These are phyloP conservation scores for Megastigmus dorsalis DNA, from an alignment of 2,888 invertebrate genomes.

Conservation along the genomic window DNA sequence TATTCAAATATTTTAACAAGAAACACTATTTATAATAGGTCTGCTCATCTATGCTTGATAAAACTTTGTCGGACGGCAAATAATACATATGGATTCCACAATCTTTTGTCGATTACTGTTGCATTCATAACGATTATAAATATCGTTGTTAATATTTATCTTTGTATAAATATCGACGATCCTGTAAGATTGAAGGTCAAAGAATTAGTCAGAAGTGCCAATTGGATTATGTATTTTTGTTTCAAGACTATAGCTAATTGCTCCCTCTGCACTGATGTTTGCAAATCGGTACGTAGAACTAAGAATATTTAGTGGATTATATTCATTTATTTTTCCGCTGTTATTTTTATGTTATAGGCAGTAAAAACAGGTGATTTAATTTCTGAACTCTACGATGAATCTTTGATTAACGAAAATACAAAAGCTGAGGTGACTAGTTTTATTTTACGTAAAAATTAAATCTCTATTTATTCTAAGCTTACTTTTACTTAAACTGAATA, in stretches of 20 bases:
- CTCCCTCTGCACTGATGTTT: not conserved
- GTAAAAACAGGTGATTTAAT: constrained; percentile 31
- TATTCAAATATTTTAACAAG: not conserved
- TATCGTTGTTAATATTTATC: not conserved
- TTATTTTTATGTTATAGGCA: constrained; percentile 2
- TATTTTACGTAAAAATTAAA: not conserved
- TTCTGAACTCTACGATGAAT: constrained; percentile 40
- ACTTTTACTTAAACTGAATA: too few relatives aligned
- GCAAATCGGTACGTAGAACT: not conserved
- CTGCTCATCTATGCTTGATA: constrained; percentile 11
- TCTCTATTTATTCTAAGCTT: not conserved
- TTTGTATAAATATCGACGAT: not conserved
- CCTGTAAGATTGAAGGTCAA: too few relatives aligned
- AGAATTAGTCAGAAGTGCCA: too few relatives aligned
- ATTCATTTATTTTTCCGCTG: too few relatives aligned
- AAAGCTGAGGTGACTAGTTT: constrained; percentile 30
- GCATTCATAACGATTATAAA: not conserved
- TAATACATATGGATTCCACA: constrained; percentile 21
- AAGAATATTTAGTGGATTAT: too few relatives aligned
- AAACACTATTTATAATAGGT: not conserved
- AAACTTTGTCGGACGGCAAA: constrained; percentile 19
- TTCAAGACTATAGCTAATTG: too few relatives aligned
- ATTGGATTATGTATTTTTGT: constrained; percentile 11
- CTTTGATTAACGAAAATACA: constrained; percentile 32
- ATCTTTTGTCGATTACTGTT: constrained; percentile 3